Conservation (phyloP, 2,113 vertebrate species). For the Catharus bicknelli region DNA sequence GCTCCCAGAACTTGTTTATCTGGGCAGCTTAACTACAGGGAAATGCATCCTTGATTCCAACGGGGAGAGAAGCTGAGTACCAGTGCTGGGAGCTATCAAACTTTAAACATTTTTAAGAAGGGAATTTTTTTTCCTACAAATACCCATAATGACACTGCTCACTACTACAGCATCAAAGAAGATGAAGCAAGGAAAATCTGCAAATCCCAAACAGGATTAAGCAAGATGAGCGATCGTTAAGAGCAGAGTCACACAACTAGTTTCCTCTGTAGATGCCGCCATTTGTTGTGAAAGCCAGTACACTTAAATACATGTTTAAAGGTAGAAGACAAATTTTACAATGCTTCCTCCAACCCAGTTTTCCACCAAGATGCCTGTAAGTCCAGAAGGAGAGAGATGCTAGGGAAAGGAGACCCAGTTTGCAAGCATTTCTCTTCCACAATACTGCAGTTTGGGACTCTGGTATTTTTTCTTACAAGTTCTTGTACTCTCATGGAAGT, state of each 20-base stretch:
- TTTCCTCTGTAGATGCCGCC: neutral
- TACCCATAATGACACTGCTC: neutral
- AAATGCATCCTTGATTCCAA: neutral
- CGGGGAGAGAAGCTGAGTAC: neutral
- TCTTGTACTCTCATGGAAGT: neutral
- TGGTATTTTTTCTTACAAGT: neutral
- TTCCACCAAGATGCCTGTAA: neutral
- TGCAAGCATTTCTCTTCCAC: neutral
- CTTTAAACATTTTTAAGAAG: neutral
- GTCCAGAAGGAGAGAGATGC: neutral
- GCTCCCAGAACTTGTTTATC: neutral
- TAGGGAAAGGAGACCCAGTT: neutral
- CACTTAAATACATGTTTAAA: neutral
- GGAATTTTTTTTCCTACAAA: neutral
- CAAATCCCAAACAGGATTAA: neutral
- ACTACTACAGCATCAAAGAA: neutral
- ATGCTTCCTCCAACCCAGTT: neutral
- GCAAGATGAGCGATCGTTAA: neutral
- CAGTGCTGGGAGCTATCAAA: neutral
- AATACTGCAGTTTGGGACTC: neutral
- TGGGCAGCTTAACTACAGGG: neutral
- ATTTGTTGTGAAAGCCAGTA: neutral
- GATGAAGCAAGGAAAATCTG: constrained; percentile 2
- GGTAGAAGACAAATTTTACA: neutral
- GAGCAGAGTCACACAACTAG: neutral